Evolutionary conservation across 2,888 invertebrate genomes (phyloP), one percentile per base, ranked within the genome.

Genomic region (Deilephila porcellus): DNA sequence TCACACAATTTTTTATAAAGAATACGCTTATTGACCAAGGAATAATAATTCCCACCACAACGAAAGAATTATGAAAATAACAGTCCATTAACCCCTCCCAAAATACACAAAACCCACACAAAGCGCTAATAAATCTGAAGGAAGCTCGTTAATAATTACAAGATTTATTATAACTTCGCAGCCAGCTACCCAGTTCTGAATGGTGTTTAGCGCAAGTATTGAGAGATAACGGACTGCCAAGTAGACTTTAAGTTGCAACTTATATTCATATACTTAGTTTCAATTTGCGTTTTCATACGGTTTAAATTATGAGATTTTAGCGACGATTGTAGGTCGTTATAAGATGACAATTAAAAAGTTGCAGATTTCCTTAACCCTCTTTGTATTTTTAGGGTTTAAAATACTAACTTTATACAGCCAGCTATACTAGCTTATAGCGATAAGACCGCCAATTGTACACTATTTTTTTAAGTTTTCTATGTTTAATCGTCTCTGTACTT

Each of bases 131-230:
- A 56, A 56, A 56, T 56, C 56, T n/a, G 7, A n/a, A 56, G 56
- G 56, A 56, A 56, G 19, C 56, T 56, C n/a, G 56, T 56, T 56
- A 56, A 56, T 56, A 56, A 56, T 56, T 56, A 56, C 56, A 56
- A 56, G 19, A 45, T 45, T 45, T 70, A 59, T 71, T 71, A 71
- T 56, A 71, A 71, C 71, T 71, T 71, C 20, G 34, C 56, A 34
- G 56, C 56, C 34, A n/a, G 71, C 56, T 60, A 56, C 59, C 59
- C 59, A n/a, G 14, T 59, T 71, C 71, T 45, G 14, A 45, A 45
- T 45, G 4, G 56, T n/a, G 56, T 56, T 56, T 56, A 56, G 56
- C n/a, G 1, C 56, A n/a, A 56, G n/a, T 45, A 1, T 45, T 45
- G 56, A 56, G 17, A 56, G 56, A 56, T 56, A 56, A 56, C 6